These are phyloP conservation scores for Dryoscopus gambensis DNA, from an alignment of 2,113 vertebrate species.

Conservation along the genomic window DNA sequence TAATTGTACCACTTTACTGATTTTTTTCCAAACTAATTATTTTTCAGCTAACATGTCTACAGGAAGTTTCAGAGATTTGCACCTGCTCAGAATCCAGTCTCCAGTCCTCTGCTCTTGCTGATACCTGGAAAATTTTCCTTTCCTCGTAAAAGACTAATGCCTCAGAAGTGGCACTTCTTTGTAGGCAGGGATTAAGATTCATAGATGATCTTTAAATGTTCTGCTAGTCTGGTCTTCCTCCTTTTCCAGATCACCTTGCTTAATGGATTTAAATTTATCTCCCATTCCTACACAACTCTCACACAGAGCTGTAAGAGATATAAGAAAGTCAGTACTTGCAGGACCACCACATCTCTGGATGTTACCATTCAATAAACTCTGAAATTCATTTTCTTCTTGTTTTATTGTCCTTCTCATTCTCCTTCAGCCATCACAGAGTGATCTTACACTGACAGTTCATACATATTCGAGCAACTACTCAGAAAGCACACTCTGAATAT, in stretches of 20 bases:
- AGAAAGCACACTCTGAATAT: background rate
- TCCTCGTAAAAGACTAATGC: background rate
- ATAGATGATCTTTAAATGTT: background rate
- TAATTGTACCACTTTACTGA: background rate
- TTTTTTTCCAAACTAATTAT: background rate
- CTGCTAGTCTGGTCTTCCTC: background rate
- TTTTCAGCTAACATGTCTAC: background rate
- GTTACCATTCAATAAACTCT: background rate
- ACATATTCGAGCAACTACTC: background rate
- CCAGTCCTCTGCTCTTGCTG: background rate
- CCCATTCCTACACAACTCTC: background rate
- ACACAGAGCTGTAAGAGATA: background rate
- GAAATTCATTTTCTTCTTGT: background rate
- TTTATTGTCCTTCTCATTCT: background rate
- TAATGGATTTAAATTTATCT: background rate
- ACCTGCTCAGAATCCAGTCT: background rate
- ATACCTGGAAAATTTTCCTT: background rate
- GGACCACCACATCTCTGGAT: background rate
- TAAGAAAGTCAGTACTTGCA: background rate
- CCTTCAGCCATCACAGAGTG: background rate
- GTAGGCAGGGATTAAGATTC: background rate
- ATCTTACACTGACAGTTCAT: background rate
- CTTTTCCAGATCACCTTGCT: background rate
- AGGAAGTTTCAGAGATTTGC: background rate
- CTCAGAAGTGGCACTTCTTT: background rate